These are phyloP conservation scores for Condylura cristata DNA, from an alignment of 2,113 vertebrate genomes.

Conservation along the genomic window DNA sequence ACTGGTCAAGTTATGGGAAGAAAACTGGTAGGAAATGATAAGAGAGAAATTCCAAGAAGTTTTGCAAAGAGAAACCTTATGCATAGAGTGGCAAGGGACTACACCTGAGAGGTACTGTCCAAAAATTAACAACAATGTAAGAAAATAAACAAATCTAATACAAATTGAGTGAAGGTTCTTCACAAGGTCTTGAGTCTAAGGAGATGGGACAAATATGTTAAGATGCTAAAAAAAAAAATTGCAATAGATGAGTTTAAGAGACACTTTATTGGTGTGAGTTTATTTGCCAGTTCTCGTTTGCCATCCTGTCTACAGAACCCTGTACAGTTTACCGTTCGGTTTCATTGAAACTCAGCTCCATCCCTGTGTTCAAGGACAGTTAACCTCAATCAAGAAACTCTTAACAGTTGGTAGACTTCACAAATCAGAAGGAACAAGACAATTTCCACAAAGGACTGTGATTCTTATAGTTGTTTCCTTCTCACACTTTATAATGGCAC, in stretches of 20 bases:
- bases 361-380: conserved; percentile 56
- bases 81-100: neutral
- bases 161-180: neutral
- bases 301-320: conserved; percentile 42
- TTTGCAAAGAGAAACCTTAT: neutral
- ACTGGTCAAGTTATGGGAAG: neutral
- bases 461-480: conserved; percentile 65
- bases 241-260: conserved; percentile 4
- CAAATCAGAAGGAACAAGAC: conserved; percentile 77
- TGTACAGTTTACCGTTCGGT: neutral
- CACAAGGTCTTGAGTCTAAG: neutral
- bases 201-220: neutral
- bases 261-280: neutral
- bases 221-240: neutral
- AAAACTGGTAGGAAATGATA: neutral
- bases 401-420: conserved; percentile 68
- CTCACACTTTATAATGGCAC: conserved; percentile 59
- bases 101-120: too few relatives aligned
- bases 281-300: conserved; percentile 26
- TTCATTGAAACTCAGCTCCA: conserved; percentile 50
- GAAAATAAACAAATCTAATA: neutral
- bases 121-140: too few relatives aligned
- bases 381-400: conserved; percentile 66
- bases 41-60: neutral
- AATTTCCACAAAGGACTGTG: conserved; percentile 67